Percentiles rank a stretch among this genome's conserved stretches.
Evolutionary conservation across 1,140 invertebrate genomes (phyloP).

Genomic region (Zaprionus gabonicus): DNA sequence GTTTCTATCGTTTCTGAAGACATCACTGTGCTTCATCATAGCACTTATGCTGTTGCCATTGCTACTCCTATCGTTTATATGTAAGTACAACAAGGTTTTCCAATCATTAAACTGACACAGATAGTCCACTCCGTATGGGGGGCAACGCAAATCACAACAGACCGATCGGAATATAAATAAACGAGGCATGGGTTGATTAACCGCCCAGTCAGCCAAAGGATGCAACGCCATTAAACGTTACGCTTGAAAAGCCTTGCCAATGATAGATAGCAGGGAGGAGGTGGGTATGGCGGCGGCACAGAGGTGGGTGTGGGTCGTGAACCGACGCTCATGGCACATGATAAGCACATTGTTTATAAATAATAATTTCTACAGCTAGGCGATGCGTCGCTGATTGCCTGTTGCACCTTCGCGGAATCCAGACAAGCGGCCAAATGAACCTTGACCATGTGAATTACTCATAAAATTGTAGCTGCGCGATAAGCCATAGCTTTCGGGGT

Average conservation of each 20-base stretch:
- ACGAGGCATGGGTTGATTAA: conserved; percentile 69
- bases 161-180: conserved; percentile 58
- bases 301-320: conserved; percentile 2
- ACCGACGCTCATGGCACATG: conserved; percentile 18
- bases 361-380: conserved; percentile 41
- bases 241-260: conserved; percentile 14
- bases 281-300: not conserved
- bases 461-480: conserved; percentile 58
- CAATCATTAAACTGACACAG: conserved; percentile 40
- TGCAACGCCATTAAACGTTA: conserved; percentile 33
- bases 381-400: conserved; percentile 59
- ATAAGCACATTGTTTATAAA: conserved; percentile 76
- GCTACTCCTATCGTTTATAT: conserved; percentile 73
- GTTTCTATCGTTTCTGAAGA: conserved; percentile 70
- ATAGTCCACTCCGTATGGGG: conserved; percentile 30
- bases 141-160: conserved; percentile 53
- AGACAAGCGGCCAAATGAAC: conserved; percentile 68
- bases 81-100: conserved; percentile 65
- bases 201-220: conserved; percentile 65
- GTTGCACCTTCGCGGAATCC: conserved; percentile 74
- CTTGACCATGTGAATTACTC: conserved; percentile 79
- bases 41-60: conserved; percentile 71
- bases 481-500: conserved; percentile 52
- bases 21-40: conserved; percentile 72
- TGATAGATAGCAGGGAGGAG: conserved; percentile 2